These are phyloP conservation scores for Harpagoxenus sublaevis DNA, from an alignment of 2,888 invertebrate species.

Conservation along the genomic window DNA sequence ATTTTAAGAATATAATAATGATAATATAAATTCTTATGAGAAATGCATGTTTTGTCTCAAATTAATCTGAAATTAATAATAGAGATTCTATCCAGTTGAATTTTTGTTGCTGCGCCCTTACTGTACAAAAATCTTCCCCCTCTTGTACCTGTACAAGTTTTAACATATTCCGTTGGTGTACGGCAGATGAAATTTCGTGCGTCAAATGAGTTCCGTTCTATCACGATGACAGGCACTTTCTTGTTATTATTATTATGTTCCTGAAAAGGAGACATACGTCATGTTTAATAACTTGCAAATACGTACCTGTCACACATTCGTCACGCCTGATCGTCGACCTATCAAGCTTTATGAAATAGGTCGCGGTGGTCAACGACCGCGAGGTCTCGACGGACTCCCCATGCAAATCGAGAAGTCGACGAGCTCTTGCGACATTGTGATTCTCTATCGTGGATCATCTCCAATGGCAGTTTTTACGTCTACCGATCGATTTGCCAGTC, in stretches of 20 bases:
- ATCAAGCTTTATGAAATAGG: slow-evolving; percentile 36
- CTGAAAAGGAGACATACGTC: slow-evolving; percentile 34
- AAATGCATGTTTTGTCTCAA: background rate
- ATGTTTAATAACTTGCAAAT: slow-evolving; percentile 22
- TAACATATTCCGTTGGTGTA: background rate
- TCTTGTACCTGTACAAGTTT: background rate
- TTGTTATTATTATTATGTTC: slow-evolving; percentile 19
- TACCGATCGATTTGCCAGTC: slow-evolving; percentile 5
- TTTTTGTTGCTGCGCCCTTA: background rate
- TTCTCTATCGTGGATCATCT: slow-evolving; percentile 38
- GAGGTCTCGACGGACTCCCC: background rate
- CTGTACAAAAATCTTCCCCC: background rate
- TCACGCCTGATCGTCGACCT: slow-evolving; percentile 29
- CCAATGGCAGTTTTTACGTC: slow-evolving; percentile 43
- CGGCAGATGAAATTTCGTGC: slow-evolving; percentile 21
- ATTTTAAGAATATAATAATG: background rate
- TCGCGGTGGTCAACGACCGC: slow-evolving; percentile 17
- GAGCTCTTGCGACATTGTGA: background rate
- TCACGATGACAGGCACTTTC: slow-evolving; percentile 26
- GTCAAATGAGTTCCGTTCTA: slow-evolving; percentile 15
- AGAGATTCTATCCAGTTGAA: background rate
- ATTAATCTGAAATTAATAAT: background rate
- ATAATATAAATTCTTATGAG: background rate
- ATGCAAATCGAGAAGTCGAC: slow-evolving; percentile 18
- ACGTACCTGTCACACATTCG: slow-evolving; percentile 27